Conservation (phyloP, 1,140 invertebrate species). For the Berghia stephanieae region DNA sequence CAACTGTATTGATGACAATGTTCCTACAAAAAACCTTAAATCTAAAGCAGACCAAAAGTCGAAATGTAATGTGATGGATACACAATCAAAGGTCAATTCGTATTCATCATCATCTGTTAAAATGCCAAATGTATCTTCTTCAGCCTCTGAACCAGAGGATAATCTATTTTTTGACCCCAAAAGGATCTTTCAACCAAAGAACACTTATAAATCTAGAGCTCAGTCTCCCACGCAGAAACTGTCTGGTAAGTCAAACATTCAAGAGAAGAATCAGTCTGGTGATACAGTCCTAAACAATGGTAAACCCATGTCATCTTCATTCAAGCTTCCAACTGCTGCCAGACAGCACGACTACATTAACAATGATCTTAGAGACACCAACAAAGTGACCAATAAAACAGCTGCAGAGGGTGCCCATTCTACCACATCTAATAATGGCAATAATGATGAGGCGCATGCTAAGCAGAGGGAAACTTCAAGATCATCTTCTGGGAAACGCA, state of each 20-base stretch:
- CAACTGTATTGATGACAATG: no score
- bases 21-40: no score
- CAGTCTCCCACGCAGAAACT: neutral
- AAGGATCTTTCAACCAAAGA: slow-evolving; percentile 55
- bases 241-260: slow-evolving; percentile 3
- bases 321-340: slow-evolving; percentile 43
- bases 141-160: slow-evolving; percentile 24
- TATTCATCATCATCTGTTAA: slow-evolving; percentile 34
- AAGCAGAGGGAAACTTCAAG: neutral
- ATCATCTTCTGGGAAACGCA: neutral
- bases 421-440: neutral
- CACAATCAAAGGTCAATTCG: no score
- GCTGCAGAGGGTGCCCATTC: neutral
- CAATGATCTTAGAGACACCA: slow-evolving; percentile 58
- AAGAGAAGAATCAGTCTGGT: no score
- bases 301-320: slow-evolving; percentile 43
- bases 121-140: slow-evolving; percentile 13
- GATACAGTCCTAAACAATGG: slow-evolving; percentile 58
- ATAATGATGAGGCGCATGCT: neutral
- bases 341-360: slow-evolving; percentile 60
- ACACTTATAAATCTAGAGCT: slow-evolving; percentile 32
- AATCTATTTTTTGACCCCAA: slow-evolving; percentile 56
- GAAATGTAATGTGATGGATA: no score
- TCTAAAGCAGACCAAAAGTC: no score
- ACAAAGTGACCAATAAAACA: slow-evolving; percentile 56